phyloP scores from a whole-genome alignment of 2,113 vertebrate genomes.

The Stomatorhinus ivindoensis region DNA sequence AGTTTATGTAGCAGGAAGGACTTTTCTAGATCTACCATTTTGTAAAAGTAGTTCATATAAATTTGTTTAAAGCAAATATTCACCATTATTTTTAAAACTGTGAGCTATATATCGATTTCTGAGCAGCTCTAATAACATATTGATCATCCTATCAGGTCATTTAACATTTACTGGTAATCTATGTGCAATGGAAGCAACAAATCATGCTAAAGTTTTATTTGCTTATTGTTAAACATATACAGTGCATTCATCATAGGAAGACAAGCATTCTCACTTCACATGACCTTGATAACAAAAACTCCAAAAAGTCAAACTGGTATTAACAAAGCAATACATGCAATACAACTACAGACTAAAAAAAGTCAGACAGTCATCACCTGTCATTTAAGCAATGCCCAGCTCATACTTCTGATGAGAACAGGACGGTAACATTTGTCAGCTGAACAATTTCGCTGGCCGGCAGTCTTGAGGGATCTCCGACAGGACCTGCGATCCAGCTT shows the following conservation, averaged over 20 bases:
- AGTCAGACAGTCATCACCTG: not conserved
- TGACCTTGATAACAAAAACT: not conserved
- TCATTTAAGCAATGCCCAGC: not conserved
- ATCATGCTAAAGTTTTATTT: not conserved
- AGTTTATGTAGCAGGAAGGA: not conserved
- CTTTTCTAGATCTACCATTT: not conserved
- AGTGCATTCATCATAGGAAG: not conserved
- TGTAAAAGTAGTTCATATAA: not conserved
- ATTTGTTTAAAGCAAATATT: not conserved
- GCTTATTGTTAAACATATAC: not conserved
- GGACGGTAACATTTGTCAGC: not conserved
- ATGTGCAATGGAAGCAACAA: not conserved
- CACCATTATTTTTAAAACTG: not conserved
- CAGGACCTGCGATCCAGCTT: not conserved
- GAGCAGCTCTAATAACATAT: not conserved
- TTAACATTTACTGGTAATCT: not conserved
- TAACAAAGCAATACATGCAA: not conserved
- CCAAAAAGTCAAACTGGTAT: not conserved
- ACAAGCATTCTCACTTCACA: not conserved
- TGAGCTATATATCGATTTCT: not conserved
- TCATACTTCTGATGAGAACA: not conserved
- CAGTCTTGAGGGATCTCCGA: not conserved
- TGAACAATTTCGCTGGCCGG: not conserved
- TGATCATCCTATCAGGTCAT: not conserved
- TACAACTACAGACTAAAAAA: not conserved